A percentile compares a stretch with the other conserved stretches of the same genome.
phyloP scores from a whole-genome alignment of 2,888 invertebrate species.

The Coelopa pilipes region DNA sequence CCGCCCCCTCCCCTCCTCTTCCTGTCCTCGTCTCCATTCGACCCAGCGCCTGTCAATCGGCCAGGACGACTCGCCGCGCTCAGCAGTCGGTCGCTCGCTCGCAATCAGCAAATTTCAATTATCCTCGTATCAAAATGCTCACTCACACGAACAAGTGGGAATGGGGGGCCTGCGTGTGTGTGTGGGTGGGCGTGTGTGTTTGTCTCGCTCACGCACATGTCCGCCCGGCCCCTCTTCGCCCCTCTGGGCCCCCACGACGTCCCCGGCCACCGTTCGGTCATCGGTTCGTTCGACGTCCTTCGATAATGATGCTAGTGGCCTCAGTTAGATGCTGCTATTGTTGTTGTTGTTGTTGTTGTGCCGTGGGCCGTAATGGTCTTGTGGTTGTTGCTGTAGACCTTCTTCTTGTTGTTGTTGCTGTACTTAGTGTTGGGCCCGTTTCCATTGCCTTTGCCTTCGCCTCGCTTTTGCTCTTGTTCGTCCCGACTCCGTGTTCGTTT shows the following conservation, averaged over 20 bases:
- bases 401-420: no score
- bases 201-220: no score
- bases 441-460: background rate
- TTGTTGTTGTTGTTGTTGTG: background rate
- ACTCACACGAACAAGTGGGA: background rate
- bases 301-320: constrained; percentile 14
- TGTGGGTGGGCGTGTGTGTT: background rate
- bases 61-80: background rate
- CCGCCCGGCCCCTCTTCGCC: no score
- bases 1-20: no score
- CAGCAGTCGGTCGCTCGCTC: background rate
- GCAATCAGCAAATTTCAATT: constrained; percentile 49
- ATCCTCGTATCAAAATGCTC: constrained; percentile 28
- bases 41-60: background rate
- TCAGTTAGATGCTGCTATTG: background rate
- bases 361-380: no score
- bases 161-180: constrained; percentile 22
- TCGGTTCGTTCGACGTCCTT: background rate
- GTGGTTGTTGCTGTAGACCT: no score
- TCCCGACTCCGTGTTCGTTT: background rate
- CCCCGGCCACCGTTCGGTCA: background rate
- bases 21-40: no score
- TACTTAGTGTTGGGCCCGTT: no score
- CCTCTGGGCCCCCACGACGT: background rate
- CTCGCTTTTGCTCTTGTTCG: background rate